Base-by-base conservation (phyloP, 2,888 invertebrate genomes). In the Aphelenchoides bicaudatus region DNA sequence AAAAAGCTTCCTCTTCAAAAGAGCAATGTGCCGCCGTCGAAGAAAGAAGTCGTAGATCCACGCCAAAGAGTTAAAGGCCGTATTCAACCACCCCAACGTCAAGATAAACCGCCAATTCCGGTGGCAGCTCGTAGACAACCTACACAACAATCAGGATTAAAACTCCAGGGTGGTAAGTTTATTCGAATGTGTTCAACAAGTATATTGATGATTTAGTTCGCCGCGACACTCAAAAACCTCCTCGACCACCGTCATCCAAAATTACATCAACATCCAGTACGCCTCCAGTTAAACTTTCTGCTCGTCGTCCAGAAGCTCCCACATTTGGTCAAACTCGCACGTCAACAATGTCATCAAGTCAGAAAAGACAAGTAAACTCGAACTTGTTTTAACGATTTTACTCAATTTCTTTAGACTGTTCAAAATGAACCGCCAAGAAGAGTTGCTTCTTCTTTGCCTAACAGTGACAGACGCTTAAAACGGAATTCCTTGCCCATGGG, bases 61-160 rank as follows among this genome's bases (percentile, higher is more conserved):
- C 49, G 28, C 8, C 49, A 8, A 16, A 21, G 6, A 6, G 19
- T 30, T 48, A 6, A n/a, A 37, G 49, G 49, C 6, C 49, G 37
- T 34, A 8, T 30, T 48, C 49, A 48, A 48, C 29, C 49, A 16
- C 19, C 43, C 6, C 10, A 43, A 43, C 37, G 2, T 6, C 43
- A 43, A 16, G 6, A 27, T 5, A 51, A 51, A 51, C 52, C 52
- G 1, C 52, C 52, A 19, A 6, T 51, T 2, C 52, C 52, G 19
- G 52, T 39, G 1, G 52, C 52, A 1, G 52, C 52, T 43, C 43
- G 43, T 8, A 19, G 43, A 6, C 13, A 13, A 34, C 13, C 34
- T 34, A 13, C 34, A 16, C 13, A 34, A n/a, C n/a, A n/a, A n/a
- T n/a, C n/a, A n/a, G n/a, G n/a, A n/a, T n/a, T n/a, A n/a, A n/a